A percentile compares a stretch with the other conserved stretches of the same genome.
Conservation (phyloP, 1,140 invertebrate species). For the Pantala flavescens region DNA sequence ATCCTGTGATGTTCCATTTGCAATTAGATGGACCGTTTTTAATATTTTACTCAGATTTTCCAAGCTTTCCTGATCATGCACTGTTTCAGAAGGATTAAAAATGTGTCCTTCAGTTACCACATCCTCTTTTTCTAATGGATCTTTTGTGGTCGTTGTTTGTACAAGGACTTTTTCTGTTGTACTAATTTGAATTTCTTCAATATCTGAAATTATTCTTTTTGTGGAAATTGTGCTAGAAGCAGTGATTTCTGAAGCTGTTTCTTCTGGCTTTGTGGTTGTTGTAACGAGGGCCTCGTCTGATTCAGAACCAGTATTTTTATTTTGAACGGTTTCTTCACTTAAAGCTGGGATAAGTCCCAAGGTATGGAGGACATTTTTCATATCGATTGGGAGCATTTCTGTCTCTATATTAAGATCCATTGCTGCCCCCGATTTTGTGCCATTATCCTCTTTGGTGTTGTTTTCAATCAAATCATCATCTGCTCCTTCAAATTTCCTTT, state of each 20-base stretch:
- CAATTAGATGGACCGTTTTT: background rate
- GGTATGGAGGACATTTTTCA: constrained; percentile 40
- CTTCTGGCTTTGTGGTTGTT: background rate
- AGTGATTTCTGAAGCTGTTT: background rate
- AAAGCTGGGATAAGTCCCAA: constrained; percentile 33
- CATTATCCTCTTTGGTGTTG: constrained; percentile 29
- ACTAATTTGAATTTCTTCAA: background rate
- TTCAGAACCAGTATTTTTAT: too few species aligned
- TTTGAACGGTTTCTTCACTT: background rate
- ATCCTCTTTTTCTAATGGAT: background rate
- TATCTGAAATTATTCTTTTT: background rate
- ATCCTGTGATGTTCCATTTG: background rate
- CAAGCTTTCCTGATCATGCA: constrained; percentile 27
- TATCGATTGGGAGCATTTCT: constrained; percentile 38
- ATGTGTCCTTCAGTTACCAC: constrained; percentile 30
- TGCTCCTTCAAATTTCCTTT: background rate
- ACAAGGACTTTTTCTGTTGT: background rate
- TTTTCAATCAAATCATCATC: constrained; percentile 21
- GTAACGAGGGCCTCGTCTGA: background rate
- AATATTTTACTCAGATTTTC: constrained; percentile 17
- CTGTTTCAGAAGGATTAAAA: constrained; percentile 37
- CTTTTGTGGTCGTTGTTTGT: background rate
- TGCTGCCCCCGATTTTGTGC: constrained; percentile 7
- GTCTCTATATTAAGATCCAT: constrained; percentile 28
- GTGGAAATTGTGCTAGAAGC: background rate